Conservation (phyloP, 2,888 invertebrate species). For the Machimus rusticus region DNA sequence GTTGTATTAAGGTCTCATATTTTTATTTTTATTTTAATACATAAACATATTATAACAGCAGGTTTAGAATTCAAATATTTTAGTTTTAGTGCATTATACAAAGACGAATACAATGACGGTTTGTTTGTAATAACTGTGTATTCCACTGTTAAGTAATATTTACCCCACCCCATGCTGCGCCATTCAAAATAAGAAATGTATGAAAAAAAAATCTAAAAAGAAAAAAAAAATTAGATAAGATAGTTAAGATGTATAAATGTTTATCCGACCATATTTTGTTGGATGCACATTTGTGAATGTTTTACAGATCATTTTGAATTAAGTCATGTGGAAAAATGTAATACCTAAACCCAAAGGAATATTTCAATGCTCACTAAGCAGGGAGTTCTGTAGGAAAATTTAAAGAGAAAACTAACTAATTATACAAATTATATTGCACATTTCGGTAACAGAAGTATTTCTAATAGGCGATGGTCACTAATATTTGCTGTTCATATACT, state of each 20-base stretch:
- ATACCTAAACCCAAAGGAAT: slow-evolving; percentile 35
- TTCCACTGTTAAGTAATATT: slow-evolving; percentile 28
- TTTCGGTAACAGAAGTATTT: slow-evolving; percentile 34
- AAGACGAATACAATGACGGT: background rate
- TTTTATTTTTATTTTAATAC: background rate
- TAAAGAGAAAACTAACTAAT: slow-evolving; percentile 12
- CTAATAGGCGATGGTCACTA: slow-evolving; percentile 36
- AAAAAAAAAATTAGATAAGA: slow-evolving; percentile 30
- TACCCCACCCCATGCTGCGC: slow-evolving; percentile 42
- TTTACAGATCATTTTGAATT: slow-evolving; percentile 36
- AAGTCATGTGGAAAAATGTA: slow-evolving; percentile 1
- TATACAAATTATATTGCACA: slow-evolving; percentile 38
- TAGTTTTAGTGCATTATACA: background rate
- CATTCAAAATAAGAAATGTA: slow-evolving; percentile 35
- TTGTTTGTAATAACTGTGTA: slow-evolving; percentile 22
- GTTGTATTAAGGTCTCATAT: background rate
- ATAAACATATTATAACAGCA: background rate
- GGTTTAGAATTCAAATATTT: background rate
- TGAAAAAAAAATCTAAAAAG: background rate
- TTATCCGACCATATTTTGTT: slow-evolving; percentile 41
- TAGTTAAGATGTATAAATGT: slow-evolving; percentile 36
- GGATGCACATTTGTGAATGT: slow-evolving; percentile 41
- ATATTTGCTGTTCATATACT: slow-evolving; percentile 32
- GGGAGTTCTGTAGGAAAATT: slow-evolving; percentile 37
- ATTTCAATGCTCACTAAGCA: slow-evolving; percentile 46